Conservation (phyloP, 2,113 vertebrate genomes). For the Urocitellus parryii region DNA sequence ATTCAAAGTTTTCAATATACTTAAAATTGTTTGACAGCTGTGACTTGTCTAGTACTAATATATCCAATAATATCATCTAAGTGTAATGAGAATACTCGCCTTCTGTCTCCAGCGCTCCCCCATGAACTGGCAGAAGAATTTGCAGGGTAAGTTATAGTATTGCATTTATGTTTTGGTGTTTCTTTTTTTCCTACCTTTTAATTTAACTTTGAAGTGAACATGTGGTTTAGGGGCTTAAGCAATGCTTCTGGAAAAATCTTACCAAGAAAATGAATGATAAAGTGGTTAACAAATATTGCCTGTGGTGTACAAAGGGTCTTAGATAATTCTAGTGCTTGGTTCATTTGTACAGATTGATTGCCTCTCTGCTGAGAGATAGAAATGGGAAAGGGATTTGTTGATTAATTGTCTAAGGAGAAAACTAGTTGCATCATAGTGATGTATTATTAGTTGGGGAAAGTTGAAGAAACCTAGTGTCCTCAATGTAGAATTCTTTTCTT, state of each 20-base stretch:
- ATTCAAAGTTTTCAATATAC: conserved; percentile 51
- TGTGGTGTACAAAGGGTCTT: background rate
- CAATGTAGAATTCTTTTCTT: background rate
- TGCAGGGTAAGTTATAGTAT: background rate
- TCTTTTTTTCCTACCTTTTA: background rate
- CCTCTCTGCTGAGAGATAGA: background rate
- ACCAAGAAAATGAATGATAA: background rate
- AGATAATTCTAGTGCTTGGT: background rate
- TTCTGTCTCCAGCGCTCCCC: background rate
- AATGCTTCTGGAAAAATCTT: conserved; percentile 36
- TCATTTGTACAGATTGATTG: background rate
- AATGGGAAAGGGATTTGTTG: background rate
- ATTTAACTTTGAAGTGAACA: conserved; percentile 22
- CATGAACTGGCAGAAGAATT: background rate
- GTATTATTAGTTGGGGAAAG: background rate
- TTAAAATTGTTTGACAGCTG: conserved; percentile 68
- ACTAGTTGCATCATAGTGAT: background rate
- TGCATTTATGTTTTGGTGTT: conserved; percentile 6
- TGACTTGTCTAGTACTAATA: conserved; percentile 31
- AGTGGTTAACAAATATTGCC: background rate
- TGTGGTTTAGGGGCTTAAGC: conserved; percentile 13
- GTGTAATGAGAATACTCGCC: background rate
- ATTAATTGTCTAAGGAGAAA: conserved; percentile 34
- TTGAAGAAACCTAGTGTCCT: conserved; percentile 14
- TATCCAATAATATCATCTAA: background rate